These are phyloP conservation scores for Philopedon plagiatum DNA, from an alignment of 2,888 invertebrate species.

Conservation along the genomic window DNA sequence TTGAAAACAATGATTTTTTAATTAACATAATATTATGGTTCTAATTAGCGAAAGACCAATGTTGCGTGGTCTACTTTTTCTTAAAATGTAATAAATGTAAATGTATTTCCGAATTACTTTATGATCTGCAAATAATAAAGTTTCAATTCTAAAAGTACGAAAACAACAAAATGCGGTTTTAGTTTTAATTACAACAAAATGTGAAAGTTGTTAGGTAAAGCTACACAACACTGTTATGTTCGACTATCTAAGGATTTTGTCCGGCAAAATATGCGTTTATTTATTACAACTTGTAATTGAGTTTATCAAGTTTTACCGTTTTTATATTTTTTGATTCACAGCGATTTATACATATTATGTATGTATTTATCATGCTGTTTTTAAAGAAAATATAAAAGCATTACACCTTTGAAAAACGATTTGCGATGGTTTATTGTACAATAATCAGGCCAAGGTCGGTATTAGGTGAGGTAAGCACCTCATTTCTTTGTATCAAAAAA, in stretches of 20 bases:
- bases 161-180: constrained; percentile 43
- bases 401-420: not conserved
- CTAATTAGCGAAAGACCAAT: not conserved
- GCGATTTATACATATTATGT: not conserved
- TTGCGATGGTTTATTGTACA: not conserved
- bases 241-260: constrained; percentile 16
- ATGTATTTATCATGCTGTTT: not conserved
- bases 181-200: constrained; percentile 51
- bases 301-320: constrained; percentile 19
- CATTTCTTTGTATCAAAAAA: not conserved
- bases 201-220: constrained; percentile 51
- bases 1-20: no score
- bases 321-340: constrained; percentile 2
- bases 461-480: constrained; percentile 15
- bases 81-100: not conserved
- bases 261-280: constrained; percentile 18
- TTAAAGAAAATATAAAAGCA: not conserved
- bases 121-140: constrained; percentile 15
- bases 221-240: constrained; percentile 41
- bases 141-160: constrained; percentile 15
- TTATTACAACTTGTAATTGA: constrained; percentile 9
- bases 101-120: not conserved
- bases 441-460: constrained; percentile 6
- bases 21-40: no score
- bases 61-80: not conserved